A percentile compares a stretch with the other conserved stretches of the same genome.
phyloP scores from a whole-genome alignment of 2,797 vertebrate genomes.

The Diceros bicornis region DNA sequence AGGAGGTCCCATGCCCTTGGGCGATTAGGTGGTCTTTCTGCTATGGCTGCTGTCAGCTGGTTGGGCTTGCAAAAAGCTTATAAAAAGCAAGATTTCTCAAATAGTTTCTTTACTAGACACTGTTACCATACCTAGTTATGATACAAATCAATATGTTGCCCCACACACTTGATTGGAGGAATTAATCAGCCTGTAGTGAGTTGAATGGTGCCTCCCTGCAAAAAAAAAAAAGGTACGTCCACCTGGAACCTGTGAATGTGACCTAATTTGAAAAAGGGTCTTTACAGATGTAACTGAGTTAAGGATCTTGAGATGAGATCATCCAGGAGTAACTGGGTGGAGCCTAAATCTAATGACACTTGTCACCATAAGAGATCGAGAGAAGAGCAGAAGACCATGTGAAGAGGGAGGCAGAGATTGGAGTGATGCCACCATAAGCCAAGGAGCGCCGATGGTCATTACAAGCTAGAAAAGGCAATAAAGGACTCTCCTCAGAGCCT shows the following conservation, averaged over 20 bases:
- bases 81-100: slow-evolving; percentile 33
- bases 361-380: background rate
- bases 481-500: background rate
- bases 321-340: background rate
- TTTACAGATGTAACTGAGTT: slow-evolving; percentile 21
- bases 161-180: background rate
- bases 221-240: background rate
- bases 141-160: background rate
- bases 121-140: background rate
- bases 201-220: background rate
- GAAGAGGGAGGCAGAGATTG: background rate
- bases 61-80: background rate
- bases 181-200: background rate
- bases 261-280: slow-evolving; percentile 2
- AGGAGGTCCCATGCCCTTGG: background rate
- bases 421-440: background rate
- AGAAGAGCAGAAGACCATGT: background rate
- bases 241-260: background rate
- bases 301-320: background rate
- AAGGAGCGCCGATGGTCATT: background rate
- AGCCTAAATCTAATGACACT: background rate
- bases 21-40: background rate
- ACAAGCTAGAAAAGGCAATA: background rate
- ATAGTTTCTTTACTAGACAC: background rate
- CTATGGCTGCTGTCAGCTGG: background rate